Evolutionary conservation across 2,797 vertebrate genomes (phyloP).

Genomic region (Ciconia nigra): DNA sequence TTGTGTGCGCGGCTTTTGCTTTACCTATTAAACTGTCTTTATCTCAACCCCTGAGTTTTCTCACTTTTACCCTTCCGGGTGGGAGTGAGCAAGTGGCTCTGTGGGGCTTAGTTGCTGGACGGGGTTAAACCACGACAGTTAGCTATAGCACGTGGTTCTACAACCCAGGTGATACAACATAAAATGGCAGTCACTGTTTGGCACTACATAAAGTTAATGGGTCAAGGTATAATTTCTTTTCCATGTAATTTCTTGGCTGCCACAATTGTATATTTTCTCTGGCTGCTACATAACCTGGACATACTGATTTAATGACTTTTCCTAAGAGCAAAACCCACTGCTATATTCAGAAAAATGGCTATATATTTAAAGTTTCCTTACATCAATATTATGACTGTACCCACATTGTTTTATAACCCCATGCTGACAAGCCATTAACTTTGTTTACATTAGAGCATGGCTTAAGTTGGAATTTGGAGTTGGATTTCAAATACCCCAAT

Average conservation of each 20-base stretch:
- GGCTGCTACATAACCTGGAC: conserved; percentile 54
- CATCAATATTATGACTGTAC: conserved; percentile 66
- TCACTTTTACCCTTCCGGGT: no score
- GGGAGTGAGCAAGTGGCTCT: no score
- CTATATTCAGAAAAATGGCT: conserved; percentile 48
- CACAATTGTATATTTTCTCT: conserved; percentile 60
- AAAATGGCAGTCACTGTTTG: conserved; percentile 1
- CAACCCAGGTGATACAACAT: conserved; percentile 7
- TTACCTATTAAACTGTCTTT: no score
- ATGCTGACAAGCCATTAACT: conserved; percentile 64
- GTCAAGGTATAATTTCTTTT: conserved; percentile 38
- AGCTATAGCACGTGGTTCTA: background rate
- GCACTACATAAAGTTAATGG: background rate
- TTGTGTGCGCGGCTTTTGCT: no score
- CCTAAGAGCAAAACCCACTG: conserved; percentile 50
- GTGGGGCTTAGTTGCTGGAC: no score
- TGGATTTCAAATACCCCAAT: conserved; percentile 56
- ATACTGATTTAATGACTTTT: conserved; percentile 57
- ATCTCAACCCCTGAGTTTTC: no score
- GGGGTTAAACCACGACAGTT: background rate
- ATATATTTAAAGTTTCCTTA: conserved; percentile 58
- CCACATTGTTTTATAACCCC: conserved; percentile 61
- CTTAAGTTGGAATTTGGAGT: conserved; percentile 51
- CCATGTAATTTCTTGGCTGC: conserved; percentile 5
- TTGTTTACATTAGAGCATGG: conserved; percentile 42